Evolutionary conservation across 2,888 invertebrate species (phyloP).

Genomic region (Tipula helvola): DNA sequence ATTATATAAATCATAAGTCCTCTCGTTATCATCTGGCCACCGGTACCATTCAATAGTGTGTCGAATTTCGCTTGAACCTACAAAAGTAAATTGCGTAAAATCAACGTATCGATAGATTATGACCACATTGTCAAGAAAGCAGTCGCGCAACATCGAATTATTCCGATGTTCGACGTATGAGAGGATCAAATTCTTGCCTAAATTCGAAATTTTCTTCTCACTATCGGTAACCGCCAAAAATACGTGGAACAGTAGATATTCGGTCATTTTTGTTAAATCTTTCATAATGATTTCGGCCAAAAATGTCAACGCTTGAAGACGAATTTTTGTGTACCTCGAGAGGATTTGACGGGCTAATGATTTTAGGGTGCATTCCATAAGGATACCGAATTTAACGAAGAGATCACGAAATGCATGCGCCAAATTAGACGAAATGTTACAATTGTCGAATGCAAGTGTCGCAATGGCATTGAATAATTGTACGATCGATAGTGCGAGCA

Average conservation of each 20-base stretch:
- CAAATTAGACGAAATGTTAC: neutral
- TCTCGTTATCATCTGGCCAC: neutral
- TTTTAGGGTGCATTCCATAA: neutral
- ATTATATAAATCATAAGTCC: neutral
- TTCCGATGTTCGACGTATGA: neutral
- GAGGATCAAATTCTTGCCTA: neutral
- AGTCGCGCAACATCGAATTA: neutral
- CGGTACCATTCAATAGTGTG: neutral
- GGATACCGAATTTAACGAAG: slow-evolving; percentile 4
- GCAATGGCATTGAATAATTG: neutral
- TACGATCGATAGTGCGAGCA: neutral
- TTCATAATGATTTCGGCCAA: slow-evolving; percentile 4
- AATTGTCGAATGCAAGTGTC: neutral
- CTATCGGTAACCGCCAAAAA: neutral
- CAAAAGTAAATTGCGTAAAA: neutral
- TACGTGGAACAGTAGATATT: neutral
- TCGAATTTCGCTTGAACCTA: neutral
- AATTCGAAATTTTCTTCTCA: neutral
- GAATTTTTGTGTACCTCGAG: neutral
- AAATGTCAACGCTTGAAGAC: neutral
- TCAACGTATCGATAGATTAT: neutral
- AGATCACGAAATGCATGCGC: neutral
- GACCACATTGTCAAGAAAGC: neutral
- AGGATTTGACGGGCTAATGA: neutral
- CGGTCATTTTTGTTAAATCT: slow-evolving; percentile 5